Evolutionary conservation across 2,113 vertebrate species (phyloP).

Genomic region (Perca flavescens): DNA sequence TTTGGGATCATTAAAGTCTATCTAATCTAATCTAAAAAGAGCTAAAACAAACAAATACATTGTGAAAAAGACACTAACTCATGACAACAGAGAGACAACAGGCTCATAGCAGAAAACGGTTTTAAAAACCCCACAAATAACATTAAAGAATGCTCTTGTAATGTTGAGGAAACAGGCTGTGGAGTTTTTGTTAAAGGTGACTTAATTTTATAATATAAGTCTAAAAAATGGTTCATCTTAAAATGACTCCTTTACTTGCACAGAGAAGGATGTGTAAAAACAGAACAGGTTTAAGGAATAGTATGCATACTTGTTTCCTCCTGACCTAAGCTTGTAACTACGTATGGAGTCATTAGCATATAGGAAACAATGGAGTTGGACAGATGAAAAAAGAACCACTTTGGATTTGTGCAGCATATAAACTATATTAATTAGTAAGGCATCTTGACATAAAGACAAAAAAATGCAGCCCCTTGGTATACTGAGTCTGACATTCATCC

Average conservation of each 20-base stretch:
- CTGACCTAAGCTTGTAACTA: not conserved
- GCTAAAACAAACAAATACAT: not conserved
- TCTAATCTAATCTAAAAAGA: not conserved
- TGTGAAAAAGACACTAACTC: not conserved
- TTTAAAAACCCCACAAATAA: not conserved
- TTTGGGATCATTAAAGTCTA: too few species aligned
- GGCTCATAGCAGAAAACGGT: not conserved
- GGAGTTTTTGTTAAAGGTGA: too few species aligned
- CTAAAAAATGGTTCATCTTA: not conserved
- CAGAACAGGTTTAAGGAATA: not conserved
- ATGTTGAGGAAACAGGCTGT: too few species aligned
- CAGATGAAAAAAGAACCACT: not conserved
- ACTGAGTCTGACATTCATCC: conserved; percentile 36
- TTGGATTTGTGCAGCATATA: not conserved
- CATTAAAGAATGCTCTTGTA: too few species aligned
- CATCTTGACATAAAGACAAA: not conserved
- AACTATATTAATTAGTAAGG: not conserved
- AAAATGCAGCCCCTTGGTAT: not conserved
- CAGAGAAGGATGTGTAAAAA: not conserved
- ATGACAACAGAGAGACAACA: not conserved
- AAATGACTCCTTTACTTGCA: not conserved
- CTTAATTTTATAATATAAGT: not conserved
- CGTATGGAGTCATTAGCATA: not conserved
- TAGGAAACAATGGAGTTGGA: not conserved
- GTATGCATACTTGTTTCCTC: not conserved